phyloP scores from a whole-genome alignment of 2,888 invertebrate genomes.

The Mimumesa dahlbomi region DNA sequence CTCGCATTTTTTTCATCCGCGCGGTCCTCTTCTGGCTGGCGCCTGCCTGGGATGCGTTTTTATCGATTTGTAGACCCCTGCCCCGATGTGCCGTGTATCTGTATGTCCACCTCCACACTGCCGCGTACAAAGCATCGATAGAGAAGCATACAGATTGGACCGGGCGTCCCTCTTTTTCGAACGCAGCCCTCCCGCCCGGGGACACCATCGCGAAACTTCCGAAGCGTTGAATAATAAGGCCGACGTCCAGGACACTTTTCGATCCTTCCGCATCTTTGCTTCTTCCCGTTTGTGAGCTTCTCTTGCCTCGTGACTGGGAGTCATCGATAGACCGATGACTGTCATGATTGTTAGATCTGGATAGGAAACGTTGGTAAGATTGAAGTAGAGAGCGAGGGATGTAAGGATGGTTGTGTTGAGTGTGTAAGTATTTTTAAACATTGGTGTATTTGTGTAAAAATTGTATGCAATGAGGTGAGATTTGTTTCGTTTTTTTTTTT shows the following conservation, averaged over 20 bases:
- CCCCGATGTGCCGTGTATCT: slow-evolving; percentile 72
- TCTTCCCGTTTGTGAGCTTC: too few species aligned
- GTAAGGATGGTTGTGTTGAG: too few species aligned
- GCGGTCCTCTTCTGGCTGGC: slow-evolving; percentile 74
- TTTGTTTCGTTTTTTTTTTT: too few species aligned
- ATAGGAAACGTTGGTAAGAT: too few species aligned
- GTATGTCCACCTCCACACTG: slow-evolving; percentile 67
- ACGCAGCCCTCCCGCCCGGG: slow-evolving; percentile 52
- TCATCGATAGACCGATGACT: too few species aligned
- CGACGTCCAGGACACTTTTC: slow-evolving; percentile 1
- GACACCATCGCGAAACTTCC: slow-evolving; percentile 65
- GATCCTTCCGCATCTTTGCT: background rate
- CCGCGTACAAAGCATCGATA: slow-evolving; percentile 76
- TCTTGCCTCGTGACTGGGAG: too few species aligned
- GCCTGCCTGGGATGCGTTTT: slow-evolving; percentile 80
- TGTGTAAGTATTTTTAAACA: too few species aligned
- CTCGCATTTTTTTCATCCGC: slow-evolving; percentile 77
- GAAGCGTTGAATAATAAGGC: slow-evolving; percentile 63
- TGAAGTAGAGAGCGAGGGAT: too few species aligned
- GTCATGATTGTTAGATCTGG: too few species aligned
- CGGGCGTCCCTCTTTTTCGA: slow-evolving; percentile 71
- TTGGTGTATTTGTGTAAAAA: too few species aligned
- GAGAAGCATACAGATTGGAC: slow-evolving; percentile 78
- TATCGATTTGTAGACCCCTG: slow-evolving; percentile 80
- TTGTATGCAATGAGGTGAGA: too few species aligned